Base-by-base conservation (phyloP, 1,140 invertebrate species). In the Microplitis demolitor region DNA sequence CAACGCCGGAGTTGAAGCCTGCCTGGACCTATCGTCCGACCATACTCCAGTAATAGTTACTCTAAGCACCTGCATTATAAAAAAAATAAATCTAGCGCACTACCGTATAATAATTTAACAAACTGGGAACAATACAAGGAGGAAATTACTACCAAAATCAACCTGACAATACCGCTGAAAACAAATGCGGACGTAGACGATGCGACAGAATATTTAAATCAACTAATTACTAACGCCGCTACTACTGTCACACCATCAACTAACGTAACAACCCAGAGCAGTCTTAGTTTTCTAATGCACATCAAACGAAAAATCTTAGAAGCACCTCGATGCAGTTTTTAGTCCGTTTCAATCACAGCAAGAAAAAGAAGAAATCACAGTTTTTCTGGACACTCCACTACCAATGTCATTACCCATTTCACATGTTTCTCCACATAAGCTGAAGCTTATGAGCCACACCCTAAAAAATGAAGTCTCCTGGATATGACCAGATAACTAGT, bases 401-500 rank as follows among this genome's bases (percentile, higher is more conserved):
- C 24, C 24, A 24, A 24, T 24, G 24, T 24, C 2, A 1, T 2
- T 24, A 24, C 24, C 24, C 1, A 24, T 24, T 24, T 2, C 24
- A 24, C 24, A 24, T 24, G 24, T 24, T 24, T 24, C 24, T 24
- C 24, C 2, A 24, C 2, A 24, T 2, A 2, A 24, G 24, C 24
- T 24, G 24, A 24, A 24, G 24, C 24, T 24, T 2, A 24, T 24
- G 24, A 24, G 0, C 24, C 24, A 24, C 2, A 24, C 0, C 0
- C 45, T 50, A 50, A 2, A 50, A 13, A 50, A 72, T 72, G 5
- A 78, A 73, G 66, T 24, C 76, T 39, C 76, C 73, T 3, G 71
- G 67, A 13, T 78, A 70, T 50, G 73, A 78, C 54, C 66, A 71
- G 4, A 69, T 73, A 34, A 73, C 69, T 72, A 66, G 45, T 9